Base-by-base conservation (phyloP, 2,888 invertebrate genomes). In the Molorchus minor region DNA sequence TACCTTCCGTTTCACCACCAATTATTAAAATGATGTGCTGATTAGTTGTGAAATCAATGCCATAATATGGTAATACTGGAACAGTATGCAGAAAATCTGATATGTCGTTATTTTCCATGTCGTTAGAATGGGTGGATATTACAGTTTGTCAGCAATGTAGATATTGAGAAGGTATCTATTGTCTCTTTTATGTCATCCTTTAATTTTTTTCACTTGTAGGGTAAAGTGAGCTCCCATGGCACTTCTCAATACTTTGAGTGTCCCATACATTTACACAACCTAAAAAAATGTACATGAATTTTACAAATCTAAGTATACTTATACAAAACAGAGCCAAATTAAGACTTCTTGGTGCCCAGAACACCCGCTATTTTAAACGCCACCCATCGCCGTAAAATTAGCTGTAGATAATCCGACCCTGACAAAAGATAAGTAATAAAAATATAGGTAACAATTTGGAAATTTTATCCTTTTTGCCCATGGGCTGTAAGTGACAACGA, bases 231-330 rank as follows among this genome's bases (percentile, higher is more conserved):
- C 91, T 0, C 96, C 96, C 61, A 90, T 87, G 3, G 89, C 94
- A 68, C 91, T 88, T 70, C 96, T 84, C 21, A 96, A 79, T 0
- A 95, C 94, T 83, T 96, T 97, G n/a, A 0, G 88, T 82, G 61
- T 94, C 92, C 96, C 96, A 97, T 0, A 92, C 82, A 81, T 96
- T 93, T 0, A 91, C 92, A 80, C 95, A 96, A 47, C 94, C 93
- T 91, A 55, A 62, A 51, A 57, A n/a, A n/a, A n/a, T n/a, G n/a
- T n/a, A n/a, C n/a, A n/a, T n/a, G n/a, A n/a, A n/a, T n/a, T n/a
- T n/a, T n/a, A n/a, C n/a, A n/a, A n/a, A n/a, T n/a, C n/a, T n/a
- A n/a, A 30, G 62, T 44, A 35, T 13, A 17, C 29, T 10, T 35
- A 2, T 1, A 49, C 4, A 45, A 51, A 59, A 64, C 10, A 7